These are phyloP conservation scores for Phorcus lineatus DNA, from an alignment of 2,888 invertebrate genomes.

Conservation along the genomic window DNA sequence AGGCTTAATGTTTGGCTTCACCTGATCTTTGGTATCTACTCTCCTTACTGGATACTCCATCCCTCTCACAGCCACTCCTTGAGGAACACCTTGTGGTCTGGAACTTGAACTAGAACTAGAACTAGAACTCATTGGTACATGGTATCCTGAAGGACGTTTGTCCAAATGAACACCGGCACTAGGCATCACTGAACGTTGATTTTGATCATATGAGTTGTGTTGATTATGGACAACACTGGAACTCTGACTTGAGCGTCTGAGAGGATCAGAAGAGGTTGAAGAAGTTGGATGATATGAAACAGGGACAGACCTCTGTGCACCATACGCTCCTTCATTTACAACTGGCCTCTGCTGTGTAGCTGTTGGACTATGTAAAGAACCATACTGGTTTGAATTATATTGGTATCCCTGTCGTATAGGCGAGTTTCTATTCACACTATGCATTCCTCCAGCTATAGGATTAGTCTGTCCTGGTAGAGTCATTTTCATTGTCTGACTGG, in stretches of 20 bases:
- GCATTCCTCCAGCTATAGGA: background rate
- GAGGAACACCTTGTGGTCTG: background rate
- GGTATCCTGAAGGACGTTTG: background rate
- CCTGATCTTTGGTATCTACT: background rate
- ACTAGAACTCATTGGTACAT: background rate
- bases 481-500: constrained; percentile 9
- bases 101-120: background rate
- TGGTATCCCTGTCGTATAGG: constrained; percentile 19
- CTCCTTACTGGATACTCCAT: background rate
- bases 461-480: background rate
- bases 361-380: background rate
- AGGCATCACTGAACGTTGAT: background rate
- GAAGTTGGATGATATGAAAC: background rate
- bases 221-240: background rate
- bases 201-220: background rate
- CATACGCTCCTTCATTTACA: background rate
- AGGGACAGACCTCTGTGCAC: background rate
- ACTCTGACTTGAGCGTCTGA: constrained; percentile 6
- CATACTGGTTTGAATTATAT: background rate
- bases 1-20: background rate
- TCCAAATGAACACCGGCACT: background rate
- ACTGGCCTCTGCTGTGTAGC: background rate
- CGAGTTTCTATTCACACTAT: background rate
- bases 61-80: background rate
- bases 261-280: background rate